A percentile compares a stretch with the other conserved stretches of the same genome.
Evolutionary conservation across 1,140 invertebrate genomes (phyloP).

Genomic region (Papilio xuthus): DNA sequence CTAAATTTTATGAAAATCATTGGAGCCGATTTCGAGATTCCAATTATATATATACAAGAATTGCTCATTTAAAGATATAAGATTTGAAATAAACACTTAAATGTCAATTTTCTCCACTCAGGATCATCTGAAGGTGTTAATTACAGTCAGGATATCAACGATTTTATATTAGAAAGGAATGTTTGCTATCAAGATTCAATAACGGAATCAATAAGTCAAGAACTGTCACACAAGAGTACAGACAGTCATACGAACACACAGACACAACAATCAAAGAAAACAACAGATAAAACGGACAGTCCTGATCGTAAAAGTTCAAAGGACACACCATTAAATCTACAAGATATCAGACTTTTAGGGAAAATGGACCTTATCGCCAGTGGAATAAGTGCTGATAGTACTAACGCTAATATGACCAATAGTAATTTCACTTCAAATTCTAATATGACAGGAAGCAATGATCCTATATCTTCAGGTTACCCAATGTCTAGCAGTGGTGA

Average conservation of each 20-base stretch:
- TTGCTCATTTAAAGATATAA: too few species aligned
- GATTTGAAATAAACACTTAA: neutral
- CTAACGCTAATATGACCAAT: constrained; percentile 72
- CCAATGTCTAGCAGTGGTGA: constrained; percentile 77
- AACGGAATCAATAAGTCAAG: constrained; percentile 76
- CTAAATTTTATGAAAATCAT: too few species aligned
- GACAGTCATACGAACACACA: constrained; percentile 61
- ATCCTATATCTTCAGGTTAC: constrained; percentile 72
- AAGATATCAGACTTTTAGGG: constrained; percentile 67
- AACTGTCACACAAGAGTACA: constrained; percentile 68
- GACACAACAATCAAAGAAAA: constrained; percentile 64
- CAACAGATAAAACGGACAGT: constrained; percentile 72
- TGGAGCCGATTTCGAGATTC: too few species aligned
- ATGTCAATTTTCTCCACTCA: constrained; percentile 42
- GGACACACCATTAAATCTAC: constrained; percentile 68
- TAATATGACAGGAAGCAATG: constrained; percentile 76
- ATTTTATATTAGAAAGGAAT: constrained; percentile 78
- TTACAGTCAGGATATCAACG: constrained; percentile 74
- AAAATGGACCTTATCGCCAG: constrained; percentile 66
- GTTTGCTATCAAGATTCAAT: constrained; percentile 80
- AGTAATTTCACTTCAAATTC: constrained; percentile 79
- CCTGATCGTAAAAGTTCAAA: constrained; percentile 72
- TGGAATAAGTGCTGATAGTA: constrained; percentile 69
- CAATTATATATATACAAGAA: too few species aligned
- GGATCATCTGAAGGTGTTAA: constrained; percentile 72